Conservation (phyloP, 2,113 vertebrate species). For the Oreochromis aureus region DNA sequence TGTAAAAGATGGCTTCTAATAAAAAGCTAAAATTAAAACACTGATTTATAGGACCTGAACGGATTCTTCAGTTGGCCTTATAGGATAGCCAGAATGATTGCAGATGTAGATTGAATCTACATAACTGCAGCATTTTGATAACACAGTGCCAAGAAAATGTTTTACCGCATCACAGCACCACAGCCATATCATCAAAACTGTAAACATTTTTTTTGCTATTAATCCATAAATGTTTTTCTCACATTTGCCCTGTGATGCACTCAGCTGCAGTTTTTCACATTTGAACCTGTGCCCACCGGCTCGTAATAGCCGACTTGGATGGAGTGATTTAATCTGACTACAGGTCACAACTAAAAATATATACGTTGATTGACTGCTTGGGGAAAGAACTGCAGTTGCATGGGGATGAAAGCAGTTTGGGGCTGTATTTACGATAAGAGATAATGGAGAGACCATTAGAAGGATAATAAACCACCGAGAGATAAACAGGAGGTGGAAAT, state of each 20-base stretch:
- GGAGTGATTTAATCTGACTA: neutral
- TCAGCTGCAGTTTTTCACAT: neutral
- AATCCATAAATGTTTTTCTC: neutral
- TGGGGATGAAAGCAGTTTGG: slow-evolving; percentile 18
- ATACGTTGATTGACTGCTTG: neutral
- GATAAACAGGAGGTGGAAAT: slow-evolving; percentile 42
- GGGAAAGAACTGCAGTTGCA: neutral
- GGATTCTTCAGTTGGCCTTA: neutral
- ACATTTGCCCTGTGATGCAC: neutral
- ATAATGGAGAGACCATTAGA: slow-evolving; percentile 38
- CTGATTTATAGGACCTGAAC: neutral
- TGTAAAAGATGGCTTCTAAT: neutral
- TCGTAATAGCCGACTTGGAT: neutral
- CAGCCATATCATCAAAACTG: neutral
- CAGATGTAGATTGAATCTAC: neutral
- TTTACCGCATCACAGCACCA: neutral
- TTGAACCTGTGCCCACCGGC: neutral
- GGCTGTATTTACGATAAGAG: slow-evolving; percentile 10
- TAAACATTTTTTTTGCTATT: neutral
- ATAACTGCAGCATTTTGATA: neutral
- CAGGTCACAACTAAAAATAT: neutral
- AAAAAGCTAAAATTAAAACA: neutral
- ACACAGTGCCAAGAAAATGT: neutral
- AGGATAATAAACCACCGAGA: slow-evolving; percentile 11
- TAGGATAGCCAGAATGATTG: neutral